phyloP scores from a whole-genome alignment of 2,888 invertebrate genomes.

The Cryptosula pallasiana region DNA sequence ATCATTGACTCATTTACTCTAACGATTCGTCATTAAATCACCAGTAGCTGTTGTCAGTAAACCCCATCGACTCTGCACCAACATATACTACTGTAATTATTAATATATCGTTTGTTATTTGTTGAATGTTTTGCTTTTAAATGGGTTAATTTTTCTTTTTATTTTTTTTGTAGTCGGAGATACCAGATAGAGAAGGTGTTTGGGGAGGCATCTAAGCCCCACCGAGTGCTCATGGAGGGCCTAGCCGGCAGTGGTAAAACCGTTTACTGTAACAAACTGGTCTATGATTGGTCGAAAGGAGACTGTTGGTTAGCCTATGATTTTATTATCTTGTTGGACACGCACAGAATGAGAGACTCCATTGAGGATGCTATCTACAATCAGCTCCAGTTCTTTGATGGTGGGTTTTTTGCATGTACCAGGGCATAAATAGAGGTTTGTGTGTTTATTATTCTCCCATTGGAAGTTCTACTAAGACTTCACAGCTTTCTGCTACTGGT shows the following conservation, averaged over 20 bases:
- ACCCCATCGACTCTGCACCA: too few relatives aligned
- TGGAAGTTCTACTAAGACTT: too few relatives aligned
- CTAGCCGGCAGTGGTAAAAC: constrained; percentile 44
- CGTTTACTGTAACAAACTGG: constrained; percentile 36
- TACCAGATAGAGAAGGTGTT: constrained; percentile 14
- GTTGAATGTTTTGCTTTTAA: too few relatives aligned
- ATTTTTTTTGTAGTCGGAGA: not conserved
- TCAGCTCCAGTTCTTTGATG: not conserved
- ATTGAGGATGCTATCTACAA: constrained; percentile 8
- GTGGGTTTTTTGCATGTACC: not conserved
- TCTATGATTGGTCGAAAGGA: constrained; percentile 40
- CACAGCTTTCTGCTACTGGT: too few relatives aligned
- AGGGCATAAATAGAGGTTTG: too few relatives aligned
- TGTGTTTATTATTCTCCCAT: too few relatives aligned
- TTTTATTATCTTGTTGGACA: constrained; percentile 26
- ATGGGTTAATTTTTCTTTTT: too few relatives aligned
- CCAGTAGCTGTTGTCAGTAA: too few relatives aligned
- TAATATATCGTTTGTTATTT: too few relatives aligned
- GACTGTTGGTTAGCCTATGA: constrained; percentile 27
- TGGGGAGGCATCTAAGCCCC: constrained; percentile 28
- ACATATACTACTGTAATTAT: too few relatives aligned
- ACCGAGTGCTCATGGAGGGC: constrained; percentile 39
- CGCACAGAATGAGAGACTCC: constrained; percentile 19
- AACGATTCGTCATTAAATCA: too few relatives aligned
- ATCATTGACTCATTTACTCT: too few relatives aligned